Evolutionary conservation across 2,113 vertebrate species (phyloP).

Genomic region (zebrafish (Danio rerio)): GRCz12tu NC_133195.1:9472501-9473000

Average conservation of each 20-base stretch:
- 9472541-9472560: too few species aligned
- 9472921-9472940: conserved; percentile 73
- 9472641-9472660: neutral
- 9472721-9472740: neutral
- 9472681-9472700: neutral
- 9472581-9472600: conserved; percentile 3
- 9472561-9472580: neutral
- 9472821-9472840: conserved; percentile 31
- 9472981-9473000: conserved; percentile 67
- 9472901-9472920: conserved; percentile 73
- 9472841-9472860: conserved; percentile 54
- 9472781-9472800: conserved; percentile 45
- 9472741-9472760: neutral
- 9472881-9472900: conserved; percentile 73
- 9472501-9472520: too few species aligned
- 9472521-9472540: too few species aligned
- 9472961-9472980: conserved; percentile 78
- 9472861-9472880: conserved; percentile 56
- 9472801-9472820: conserved; percentile 38
- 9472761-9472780: neutral
- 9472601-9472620: conserved; percentile 19
- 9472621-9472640: neutral
- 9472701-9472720: neutral
- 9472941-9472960: conserved; percentile 74
- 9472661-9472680: neutral